These are phyloP conservation scores for Thamnaconus septentrionalis DNA, from an alignment of 2,113 vertebrate species.

Conservation along the genomic window DNA sequence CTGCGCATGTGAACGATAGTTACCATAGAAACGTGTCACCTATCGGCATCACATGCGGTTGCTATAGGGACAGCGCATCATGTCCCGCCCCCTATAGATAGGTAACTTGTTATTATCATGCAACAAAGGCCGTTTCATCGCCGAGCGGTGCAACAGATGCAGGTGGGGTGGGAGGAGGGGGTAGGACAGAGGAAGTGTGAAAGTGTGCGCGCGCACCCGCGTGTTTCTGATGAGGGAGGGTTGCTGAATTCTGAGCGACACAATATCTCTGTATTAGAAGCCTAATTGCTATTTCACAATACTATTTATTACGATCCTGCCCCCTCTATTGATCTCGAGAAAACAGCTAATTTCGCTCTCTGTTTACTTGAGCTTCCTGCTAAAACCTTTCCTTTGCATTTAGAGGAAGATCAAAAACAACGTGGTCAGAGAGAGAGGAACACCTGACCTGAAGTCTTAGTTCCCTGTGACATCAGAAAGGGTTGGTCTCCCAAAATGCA, in stretches of 20 bases:
- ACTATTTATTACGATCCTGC: too few relatives aligned
- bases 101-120: slow-evolving; percentile 2
- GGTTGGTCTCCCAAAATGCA: too few relatives aligned
- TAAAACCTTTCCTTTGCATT: too few relatives aligned
- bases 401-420: too few relatives aligned
- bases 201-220: background rate
- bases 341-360: background rate
- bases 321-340: background rate
- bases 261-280: background rate
- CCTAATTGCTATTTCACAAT: too few relatives aligned
- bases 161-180: background rate
- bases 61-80: slow-evolving; percentile 53
- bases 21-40: slow-evolving; percentile 67
- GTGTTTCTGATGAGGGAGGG: background rate
- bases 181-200: background rate
- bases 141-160: background rate
- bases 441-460: too few relatives aligned
- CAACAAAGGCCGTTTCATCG: slow-evolving; percentile 1
- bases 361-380: too few relatives aligned
- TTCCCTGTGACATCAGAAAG: too few relatives aligned
- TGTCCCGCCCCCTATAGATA: slow-evolving; percentile 43
- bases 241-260: background rate
- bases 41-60: slow-evolving; percentile 49
- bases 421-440: too few relatives aligned
- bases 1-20: slow-evolving; percentile 55